Conservation (phyloP, 2,888 invertebrate species). For the Drosophila kuntzei region DNA sequence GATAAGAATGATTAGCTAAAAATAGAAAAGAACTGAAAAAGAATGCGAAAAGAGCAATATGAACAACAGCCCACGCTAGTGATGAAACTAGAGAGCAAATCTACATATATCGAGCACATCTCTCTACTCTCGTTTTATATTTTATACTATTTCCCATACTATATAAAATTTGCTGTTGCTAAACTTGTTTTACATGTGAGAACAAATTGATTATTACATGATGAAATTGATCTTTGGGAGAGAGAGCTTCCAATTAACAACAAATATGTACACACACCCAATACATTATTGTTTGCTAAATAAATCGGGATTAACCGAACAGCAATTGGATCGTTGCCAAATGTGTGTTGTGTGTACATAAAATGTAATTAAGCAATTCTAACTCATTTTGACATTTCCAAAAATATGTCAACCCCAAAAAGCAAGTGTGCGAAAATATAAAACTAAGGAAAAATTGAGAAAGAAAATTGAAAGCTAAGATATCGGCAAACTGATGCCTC, state of each 20-base stretch:
- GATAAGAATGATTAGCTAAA: constrained; percentile 37
- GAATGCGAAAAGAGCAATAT: not conserved
- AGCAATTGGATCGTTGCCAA: constrained; percentile 56
- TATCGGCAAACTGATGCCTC: constrained; percentile 67
- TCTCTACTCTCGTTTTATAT: not conserved
- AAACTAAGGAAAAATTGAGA: not conserved
- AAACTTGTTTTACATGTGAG: constrained; percentile 22
- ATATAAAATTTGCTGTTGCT: not conserved
- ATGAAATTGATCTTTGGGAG: constrained; percentile 22
- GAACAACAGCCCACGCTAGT: constrained; percentile 16
- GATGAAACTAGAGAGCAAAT: constrained; percentile 5
- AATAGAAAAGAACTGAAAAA: constrained; percentile 1
- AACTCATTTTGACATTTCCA: constrained; percentile 79
- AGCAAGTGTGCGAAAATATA: constrained; percentile 54
- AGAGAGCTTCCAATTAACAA: constrained; percentile 11
- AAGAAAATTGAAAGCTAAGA: constrained; percentile 26
- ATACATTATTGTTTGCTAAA: constrained; percentile 28
- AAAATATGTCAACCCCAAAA: constrained; percentile 75
- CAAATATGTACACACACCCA: not conserved
- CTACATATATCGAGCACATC: not conserved
- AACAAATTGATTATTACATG: constrained; percentile 25
- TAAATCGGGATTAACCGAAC: constrained; percentile 34
- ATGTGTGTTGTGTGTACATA: constrained; percentile 32
- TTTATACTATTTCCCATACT: not conserved
- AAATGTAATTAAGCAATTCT: constrained; percentile 78